Conservation (phyloP, 2,888 invertebrate species). For the Drosophila borborema region DNA sequence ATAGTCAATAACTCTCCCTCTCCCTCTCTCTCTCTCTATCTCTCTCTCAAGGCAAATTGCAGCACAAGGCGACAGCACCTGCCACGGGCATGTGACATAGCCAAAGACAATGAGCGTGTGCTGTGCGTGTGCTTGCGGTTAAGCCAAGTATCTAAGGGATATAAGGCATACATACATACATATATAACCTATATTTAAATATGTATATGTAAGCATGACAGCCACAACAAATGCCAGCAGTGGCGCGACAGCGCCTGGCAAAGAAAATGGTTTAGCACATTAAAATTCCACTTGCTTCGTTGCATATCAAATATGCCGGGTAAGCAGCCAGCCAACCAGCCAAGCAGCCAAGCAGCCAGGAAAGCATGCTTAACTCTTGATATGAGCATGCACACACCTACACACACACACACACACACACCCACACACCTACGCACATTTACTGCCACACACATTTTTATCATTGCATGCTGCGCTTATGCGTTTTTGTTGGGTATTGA, state of each 20-base stretch:
- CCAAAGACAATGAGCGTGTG: constrained; percentile 7
- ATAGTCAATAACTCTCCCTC: constrained; percentile 42
- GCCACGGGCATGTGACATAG: constrained; percentile 31
- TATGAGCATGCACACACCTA: constrained; percentile 31
- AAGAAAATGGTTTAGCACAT: constrained; percentile 78
- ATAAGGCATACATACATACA: constrained; percentile 4
- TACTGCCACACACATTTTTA: constrained; percentile 16
- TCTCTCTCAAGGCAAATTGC: constrained; percentile 64
- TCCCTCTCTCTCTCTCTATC: constrained; percentile 25
- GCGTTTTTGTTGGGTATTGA: constrained; percentile 69
- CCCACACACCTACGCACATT: constrained; percentile 8
- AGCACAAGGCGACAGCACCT: constrained; percentile 33
- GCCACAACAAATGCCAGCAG: constrained; percentile 59
- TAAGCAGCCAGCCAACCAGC: constrained; percentile 39
- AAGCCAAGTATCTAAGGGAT: constrained; percentile 45
- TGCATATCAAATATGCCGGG: constrained; percentile 78
- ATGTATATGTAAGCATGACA: constrained; percentile 22
- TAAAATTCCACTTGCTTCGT: constrained; percentile 78
- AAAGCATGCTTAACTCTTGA: constrained; percentile 63
- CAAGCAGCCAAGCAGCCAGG: constrained; percentile 22
- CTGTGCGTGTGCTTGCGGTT: constrained; percentile 54
- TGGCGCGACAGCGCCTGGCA: constrained; percentile 54
- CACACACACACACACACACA: background rate
- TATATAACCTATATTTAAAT: background rate
- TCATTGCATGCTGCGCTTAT: constrained; percentile 50